Base-by-base conservation (phyloP, 1,140 invertebrate genomes). In the Spodoptera litura region DNA sequence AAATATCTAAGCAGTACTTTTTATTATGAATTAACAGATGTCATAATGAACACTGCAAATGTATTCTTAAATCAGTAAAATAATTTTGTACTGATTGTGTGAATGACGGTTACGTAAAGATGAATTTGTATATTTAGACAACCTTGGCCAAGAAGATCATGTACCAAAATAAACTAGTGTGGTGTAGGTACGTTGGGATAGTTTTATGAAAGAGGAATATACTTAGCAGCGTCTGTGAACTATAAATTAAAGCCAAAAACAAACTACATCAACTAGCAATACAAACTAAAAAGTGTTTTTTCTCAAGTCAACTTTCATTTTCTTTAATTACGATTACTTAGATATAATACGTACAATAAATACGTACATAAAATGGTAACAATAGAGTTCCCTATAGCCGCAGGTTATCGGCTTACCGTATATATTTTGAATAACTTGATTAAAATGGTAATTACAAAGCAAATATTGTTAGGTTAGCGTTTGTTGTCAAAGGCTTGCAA, bases 61-160 rank as follows among this genome's bases (percentile, higher is more conserved):
- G 6, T 44, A 44, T 44, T 9, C 38, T 44, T 44, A 71, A 58
- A 56, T 72, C 44, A 12, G 13, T 35, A 58, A 38, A 55, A 2
- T n/a, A 8, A 25, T 52, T 27, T 31, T 38, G 12, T 20, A 31
- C 10, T 55, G 13, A 25, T 38, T 55, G 25, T 72, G 53, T 72
- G 15, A 72, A 72, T 58, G 49, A 49, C 31, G 8, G 27, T 58
- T 44, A 49, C 31, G 68, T 56, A 72, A 72, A 9, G 10, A 53
- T 51, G 55, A 44, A n/a, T 55, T 55, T 10, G 6, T 44, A 72
- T 64, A 58, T 72, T 72, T 15, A 38, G 70, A 72, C 20, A 35
- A 55, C 70, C 70, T 72, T 72, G 55, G 38, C 38, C 61, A 64
- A 64, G 61, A 38, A 58, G 31, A n/a, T 58, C 25, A 44, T 56